Evolutionary conservation across 2,113 vertebrate genomes (phyloP).

Genomic region (Puntigrus tetrazona): DNA sequence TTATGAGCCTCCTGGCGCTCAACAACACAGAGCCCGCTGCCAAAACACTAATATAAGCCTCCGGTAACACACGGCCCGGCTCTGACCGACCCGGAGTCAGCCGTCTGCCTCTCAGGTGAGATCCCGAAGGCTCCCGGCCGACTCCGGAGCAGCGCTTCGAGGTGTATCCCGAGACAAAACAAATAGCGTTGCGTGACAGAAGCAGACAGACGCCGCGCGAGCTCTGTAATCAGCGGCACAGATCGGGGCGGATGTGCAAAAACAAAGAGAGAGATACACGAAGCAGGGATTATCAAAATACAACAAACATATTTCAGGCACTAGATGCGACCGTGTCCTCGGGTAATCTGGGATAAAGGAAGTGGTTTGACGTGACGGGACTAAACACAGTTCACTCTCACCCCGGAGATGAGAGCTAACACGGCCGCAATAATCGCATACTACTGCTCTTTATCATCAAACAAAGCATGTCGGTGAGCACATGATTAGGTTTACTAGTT

Average conservation of each 20-base stretch:
- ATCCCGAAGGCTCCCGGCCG: neutral
- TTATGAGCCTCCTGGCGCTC: conserved; percentile 34
- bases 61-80: neutral
- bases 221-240: conserved; percentile 38
- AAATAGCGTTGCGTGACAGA: conserved; percentile 51
- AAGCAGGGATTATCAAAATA: conserved; percentile 13
- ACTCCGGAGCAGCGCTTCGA: neutral
- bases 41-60: conserved; percentile 46
- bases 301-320: neutral
- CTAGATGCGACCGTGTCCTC: too few relatives aligned
- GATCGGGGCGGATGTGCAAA: conserved; percentile 43
- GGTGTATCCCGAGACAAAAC: conserved; percentile 36
- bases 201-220: conserved; percentile 27
- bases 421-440: conserved; percentile 15
- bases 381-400: conserved; percentile 34
- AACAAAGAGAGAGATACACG: conserved; percentile 24
- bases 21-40: conserved; percentile 30
- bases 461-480: neutral
- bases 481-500: too few relatives aligned
- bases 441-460: neutral
- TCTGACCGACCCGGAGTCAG: conserved; percentile 26
- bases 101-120: neutral
- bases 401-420: conserved; percentile 8
- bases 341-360: conserved; percentile 34
- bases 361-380: conserved; percentile 44